Evolutionary conservation across 2,113 vertebrate species (phyloP).

Genomic region (Lepidiolamprologus cunningtoni): DNA sequence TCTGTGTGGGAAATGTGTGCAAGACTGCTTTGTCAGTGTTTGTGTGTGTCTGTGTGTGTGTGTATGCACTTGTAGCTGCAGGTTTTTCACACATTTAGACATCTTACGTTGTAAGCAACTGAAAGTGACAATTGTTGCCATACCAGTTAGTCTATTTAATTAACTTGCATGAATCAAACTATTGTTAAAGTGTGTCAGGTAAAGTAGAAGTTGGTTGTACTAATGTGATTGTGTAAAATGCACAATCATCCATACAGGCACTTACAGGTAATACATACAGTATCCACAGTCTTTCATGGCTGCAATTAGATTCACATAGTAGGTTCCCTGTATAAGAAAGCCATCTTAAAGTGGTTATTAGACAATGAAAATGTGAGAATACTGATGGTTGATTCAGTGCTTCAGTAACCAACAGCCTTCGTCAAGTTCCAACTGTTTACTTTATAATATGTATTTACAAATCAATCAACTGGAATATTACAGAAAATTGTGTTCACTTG

Average conservation of each 20-base stretch:
- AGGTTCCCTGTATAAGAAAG: background rate
- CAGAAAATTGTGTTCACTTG: background rate
- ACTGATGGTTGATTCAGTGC: rapidly evolving
- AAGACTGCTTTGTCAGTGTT: background rate
- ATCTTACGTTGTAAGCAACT: background rate
- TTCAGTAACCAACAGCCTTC: background rate
- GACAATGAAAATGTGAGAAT: background rate
- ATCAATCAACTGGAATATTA: background rate
- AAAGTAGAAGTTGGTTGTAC: background rate
- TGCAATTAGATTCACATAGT: background rate
- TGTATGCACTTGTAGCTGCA: background rate
- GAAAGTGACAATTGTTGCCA: slow-evolving; percentile 11
- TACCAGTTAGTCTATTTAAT: slow-evolving; percentile 33
- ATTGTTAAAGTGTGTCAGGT: background rate
- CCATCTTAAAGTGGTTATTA: background rate
- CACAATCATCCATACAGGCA: background rate
- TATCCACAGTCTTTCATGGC: background rate
- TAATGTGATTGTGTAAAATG: background rate
- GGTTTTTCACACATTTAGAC: background rate
- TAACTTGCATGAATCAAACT: background rate
- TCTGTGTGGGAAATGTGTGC: background rate
- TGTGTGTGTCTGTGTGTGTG: background rate
- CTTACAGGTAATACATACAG: background rate
- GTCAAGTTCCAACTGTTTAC: background rate
- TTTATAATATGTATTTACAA: background rate